Conservation (phyloP, 2,113 vertebrate species). For the Pituophis catenifer region DNA sequence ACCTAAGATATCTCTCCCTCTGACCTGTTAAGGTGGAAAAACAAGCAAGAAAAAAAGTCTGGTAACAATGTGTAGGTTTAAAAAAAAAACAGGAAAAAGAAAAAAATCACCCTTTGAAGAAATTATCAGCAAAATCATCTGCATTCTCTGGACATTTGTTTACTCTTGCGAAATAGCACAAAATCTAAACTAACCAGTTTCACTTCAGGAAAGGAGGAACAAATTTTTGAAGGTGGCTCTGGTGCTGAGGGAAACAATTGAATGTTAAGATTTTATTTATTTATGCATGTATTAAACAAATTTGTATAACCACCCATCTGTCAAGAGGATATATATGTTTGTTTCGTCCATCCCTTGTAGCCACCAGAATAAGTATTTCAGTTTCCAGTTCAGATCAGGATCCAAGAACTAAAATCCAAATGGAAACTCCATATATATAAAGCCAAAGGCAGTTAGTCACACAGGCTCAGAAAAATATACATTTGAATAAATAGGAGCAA, state of each 20-base stretch:
- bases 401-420: neutral
- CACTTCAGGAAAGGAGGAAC: too few species aligned
- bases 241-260: neutral
- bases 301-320: neutral
- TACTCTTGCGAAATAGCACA: neutral
- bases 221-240: neutral
- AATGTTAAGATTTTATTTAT: neutral
- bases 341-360: neutral
- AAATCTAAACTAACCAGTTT: neutral
- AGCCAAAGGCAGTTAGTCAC: neutral
- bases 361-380: neutral
- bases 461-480: neutral
- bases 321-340: neutral
- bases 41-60: neutral
- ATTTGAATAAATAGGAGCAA: neutral
- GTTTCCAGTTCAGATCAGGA: neutral
- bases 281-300: neutral
- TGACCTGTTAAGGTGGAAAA: neutral
- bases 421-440: neutral
- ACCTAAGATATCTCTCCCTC: neutral
- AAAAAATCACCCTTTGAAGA: neutral
- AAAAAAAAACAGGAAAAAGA: neutral
- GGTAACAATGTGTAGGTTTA: neutral
- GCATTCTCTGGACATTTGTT: neutral
- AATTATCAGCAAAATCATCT: neutral